phyloP scores from a whole-genome alignment of 2,797 vertebrate species.

The Caiman crocodilus region DNA sequence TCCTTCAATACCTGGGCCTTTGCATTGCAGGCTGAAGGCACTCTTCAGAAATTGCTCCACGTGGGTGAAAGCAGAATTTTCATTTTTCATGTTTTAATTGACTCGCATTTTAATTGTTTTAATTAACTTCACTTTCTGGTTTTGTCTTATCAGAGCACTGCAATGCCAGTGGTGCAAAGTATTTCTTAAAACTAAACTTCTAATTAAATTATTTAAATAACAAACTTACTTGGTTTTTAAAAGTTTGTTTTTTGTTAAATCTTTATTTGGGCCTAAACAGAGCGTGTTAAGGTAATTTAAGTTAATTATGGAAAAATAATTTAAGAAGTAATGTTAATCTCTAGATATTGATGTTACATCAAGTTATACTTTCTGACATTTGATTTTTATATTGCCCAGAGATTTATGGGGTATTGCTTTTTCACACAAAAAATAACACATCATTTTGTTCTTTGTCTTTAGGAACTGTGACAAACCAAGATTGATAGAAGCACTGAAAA shows the following conservation, averaged over 20 bases:
- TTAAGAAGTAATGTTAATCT: neutral
- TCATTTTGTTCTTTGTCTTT: neutral
- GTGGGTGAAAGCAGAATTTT: too few relatives aligned
- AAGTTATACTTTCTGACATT: neutral
- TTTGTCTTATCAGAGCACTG: neutral
- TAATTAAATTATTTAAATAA: neutral
- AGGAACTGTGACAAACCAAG: conserved; percentile 99
- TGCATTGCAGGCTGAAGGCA: neutral
- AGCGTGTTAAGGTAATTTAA: fast-evolving
- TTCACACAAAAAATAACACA: neutral
- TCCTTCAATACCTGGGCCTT: neutral
- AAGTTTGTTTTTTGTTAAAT: neutral
- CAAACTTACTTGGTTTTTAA: neutral
- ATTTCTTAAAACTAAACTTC: neutral
- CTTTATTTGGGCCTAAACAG: neutral
- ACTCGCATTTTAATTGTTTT: too few relatives aligned
- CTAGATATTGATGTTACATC: neutral
- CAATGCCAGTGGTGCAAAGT: neutral
- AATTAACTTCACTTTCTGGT: neutral
- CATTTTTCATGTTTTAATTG: too few relatives aligned
- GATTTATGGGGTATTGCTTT: neutral
- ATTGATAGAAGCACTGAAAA: conserved; percentile 96
- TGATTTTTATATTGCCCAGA: neutral
- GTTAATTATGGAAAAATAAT: neutral
- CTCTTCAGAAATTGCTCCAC: neutral